phyloP scores from a whole-genome alignment of 92 coral and sea anemone genomes.

The Palythoa heliodiscus region DNA sequence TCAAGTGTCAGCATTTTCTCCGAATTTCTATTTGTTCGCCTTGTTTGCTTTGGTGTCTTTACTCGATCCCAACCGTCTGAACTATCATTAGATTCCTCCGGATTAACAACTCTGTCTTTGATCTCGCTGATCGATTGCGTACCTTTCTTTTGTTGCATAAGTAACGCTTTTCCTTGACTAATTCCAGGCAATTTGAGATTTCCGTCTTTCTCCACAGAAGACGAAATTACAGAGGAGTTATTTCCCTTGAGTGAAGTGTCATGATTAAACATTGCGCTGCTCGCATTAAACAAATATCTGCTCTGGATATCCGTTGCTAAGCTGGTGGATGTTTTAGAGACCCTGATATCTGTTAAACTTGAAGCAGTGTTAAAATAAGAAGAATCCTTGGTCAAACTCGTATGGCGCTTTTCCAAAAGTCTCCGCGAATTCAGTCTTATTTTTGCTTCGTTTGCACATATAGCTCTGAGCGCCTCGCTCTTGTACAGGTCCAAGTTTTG shows the following conservation, averaged over 20 bases:
- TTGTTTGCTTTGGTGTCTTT: slow-evolving; percentile 7
- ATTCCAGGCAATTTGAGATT: slow-evolving; percentile 18
- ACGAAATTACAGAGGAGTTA: background rate
- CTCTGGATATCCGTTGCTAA: slow-evolving; percentile 5
- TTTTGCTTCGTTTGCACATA: slow-evolving; percentile 33
- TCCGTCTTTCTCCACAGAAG: background rate
- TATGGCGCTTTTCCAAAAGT: background rate
- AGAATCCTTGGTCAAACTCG: background rate
- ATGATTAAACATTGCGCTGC: background rate
- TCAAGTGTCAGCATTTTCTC: background rate
- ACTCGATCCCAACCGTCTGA: background rate
- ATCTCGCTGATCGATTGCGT: background rate
- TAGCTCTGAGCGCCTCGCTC: slow-evolving; percentile 21
- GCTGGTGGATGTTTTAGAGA: background rate
- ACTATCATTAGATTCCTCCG: background rate
- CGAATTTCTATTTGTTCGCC: background rate
- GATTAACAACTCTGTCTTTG: background rate
- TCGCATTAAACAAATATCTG: slow-evolving; percentile 1
- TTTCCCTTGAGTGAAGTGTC: background rate
- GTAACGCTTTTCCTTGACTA: background rate
- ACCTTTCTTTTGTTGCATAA: background rate
- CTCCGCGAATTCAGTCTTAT: slow-evolving; percentile 8
- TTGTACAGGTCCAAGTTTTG: slow-evolving; percentile 27
- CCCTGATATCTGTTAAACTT: slow-evolving; percentile 17
- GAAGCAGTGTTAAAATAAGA: background rate